Base-by-base conservation (phyloP, 1,140 invertebrate genomes). In the Oppia nitens region DNA sequence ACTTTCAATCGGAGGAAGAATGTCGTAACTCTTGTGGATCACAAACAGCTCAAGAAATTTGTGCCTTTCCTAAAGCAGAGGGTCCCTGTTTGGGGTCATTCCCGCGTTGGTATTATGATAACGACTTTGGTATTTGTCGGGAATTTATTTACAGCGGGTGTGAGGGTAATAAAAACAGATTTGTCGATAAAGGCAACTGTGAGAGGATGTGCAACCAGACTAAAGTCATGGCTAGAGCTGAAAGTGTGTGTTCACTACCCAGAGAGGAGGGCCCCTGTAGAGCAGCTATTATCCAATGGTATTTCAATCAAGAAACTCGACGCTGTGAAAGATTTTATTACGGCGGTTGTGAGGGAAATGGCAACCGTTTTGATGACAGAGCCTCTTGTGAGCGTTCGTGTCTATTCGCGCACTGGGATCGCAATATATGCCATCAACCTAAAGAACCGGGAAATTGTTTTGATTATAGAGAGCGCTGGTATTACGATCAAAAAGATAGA, bases 81-180 rank as follows among this genome's bases (percentile, higher is more conserved):
- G 83, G 83, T 2, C 80, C 83, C 0, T 91, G 87, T 70, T 75
- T 76, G 28, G 77, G 75, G 3, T 74, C 75, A 26, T 40, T 80
- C 47, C 75, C 76, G 0, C 75, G 78, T 23, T 92, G 81, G 77
- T 89, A 83, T 73, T 94, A 82, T 69, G 81, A 91, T 67, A 64
- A 69, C 0, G 67, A 70, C 0, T 70, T 68, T 48, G 66, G 67
- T 1, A 75, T 75, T 23, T 90, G 86, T 70, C 73, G 71, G 52
- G 77, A 76, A 53, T 90, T 89, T 66, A 74, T 77, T 24, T 89
- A 82, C 74, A 50, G 59, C 21, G 63, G 64, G 12, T 68, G 66
- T 55, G 81, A 81, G 64, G 90, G 87, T 61, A 96, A 93, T 75
- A 78, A 75, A 67, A 94, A 94, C 76, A 83, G 83, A 68, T 96